These are phyloP conservation scores for Acronicta alni DNA, from an alignment of 2,888 invertebrate genomes.

Conservation along the genomic window DNA sequence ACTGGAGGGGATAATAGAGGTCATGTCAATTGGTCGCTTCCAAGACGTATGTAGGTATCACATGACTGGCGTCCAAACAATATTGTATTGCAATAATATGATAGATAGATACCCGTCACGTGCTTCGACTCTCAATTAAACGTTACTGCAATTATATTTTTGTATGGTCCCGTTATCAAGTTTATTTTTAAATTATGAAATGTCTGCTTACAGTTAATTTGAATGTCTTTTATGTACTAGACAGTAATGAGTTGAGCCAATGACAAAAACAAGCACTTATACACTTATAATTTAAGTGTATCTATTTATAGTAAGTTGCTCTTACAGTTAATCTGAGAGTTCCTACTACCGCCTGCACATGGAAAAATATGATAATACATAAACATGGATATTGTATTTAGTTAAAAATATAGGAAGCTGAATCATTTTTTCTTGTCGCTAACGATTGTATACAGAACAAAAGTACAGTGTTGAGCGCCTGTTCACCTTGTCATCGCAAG, in stretches of 20 bases:
- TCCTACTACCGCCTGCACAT: too few species aligned
- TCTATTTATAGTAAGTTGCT: too few species aligned
- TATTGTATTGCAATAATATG: constrained; percentile 54
- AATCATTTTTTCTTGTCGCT: too few species aligned
- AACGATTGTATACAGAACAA: background rate
- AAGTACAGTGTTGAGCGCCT: constrained; percentile 26
- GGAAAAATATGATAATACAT: too few species aligned
- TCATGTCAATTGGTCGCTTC: constrained; percentile 53
- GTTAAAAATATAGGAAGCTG: too few species aligned
- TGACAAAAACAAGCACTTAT: background rate
- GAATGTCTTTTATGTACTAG: constrained; percentile 1
- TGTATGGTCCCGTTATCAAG: constrained; percentile 40
- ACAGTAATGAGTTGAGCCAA: constrained; percentile 3
- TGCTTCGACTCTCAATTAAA: constrained; percentile 56
- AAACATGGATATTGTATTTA: too few species aligned
- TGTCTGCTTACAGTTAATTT: constrained; percentile 6
- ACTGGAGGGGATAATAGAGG: constrained; percentile 44
- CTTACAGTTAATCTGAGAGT: background rate
- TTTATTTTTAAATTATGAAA: constrained; percentile 44
- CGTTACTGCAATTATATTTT: constrained; percentile 50
- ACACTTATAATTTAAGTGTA: too few species aligned
- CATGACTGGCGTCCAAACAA: constrained; percentile 55
- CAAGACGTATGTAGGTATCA: constrained; percentile 48
- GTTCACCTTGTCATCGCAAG: constrained; percentile 38
- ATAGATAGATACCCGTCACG: constrained; percentile 54